These are phyloP conservation scores for Anaspis maculata DNA, from an alignment of 2,888 invertebrate species.

Conservation along the genomic window DNA sequence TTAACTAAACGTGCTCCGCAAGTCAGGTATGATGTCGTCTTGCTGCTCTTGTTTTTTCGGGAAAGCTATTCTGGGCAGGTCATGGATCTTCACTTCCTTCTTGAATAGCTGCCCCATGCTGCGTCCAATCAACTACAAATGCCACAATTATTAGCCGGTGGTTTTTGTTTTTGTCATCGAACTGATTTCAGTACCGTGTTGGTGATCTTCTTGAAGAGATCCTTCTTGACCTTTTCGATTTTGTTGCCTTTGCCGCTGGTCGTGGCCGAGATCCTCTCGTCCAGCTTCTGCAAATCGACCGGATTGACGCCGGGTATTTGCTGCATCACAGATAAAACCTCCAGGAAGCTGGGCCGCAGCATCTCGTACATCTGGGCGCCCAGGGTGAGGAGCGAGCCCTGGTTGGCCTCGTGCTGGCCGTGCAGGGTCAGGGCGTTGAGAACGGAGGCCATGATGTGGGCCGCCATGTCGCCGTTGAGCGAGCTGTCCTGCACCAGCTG, in stretches of 20 bases:
- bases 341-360: constrained; percentile 67
- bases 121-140: constrained; percentile 65
- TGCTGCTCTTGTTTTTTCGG: constrained; percentile 37
- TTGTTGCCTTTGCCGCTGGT: constrained; percentile 67
- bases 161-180: too few relatives aligned
- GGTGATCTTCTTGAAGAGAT: constrained; percentile 83
- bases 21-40: constrained; percentile 34
- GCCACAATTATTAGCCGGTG: constrained; percentile 15
- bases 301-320: constrained; percentile 77
- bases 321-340: constrained; percentile 59
- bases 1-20: constrained; percentile 36
- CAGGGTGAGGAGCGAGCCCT: constrained; percentile 68
- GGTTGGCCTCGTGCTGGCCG: constrained; percentile 86
- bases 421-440: constrained; percentile 67
- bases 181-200: constrained; percentile 49
- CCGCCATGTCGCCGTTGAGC: constrained; percentile 58
- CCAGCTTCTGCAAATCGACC: constrained; percentile 73
- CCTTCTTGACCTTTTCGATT: constrained; percentile 83
- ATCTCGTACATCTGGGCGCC: constrained; percentile 82
- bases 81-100: constrained; percentile 77
- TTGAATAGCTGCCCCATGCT: constrained; percentile 83
- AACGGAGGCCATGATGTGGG: constrained; percentile 68
- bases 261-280: constrained; percentile 66
- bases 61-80: constrained; percentile 64
- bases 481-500: constrained; percentile 56